Evolutionary conservation across 1,140 invertebrate species (phyloP).

Genomic region (Cyphomyrmex costatus): DNA sequence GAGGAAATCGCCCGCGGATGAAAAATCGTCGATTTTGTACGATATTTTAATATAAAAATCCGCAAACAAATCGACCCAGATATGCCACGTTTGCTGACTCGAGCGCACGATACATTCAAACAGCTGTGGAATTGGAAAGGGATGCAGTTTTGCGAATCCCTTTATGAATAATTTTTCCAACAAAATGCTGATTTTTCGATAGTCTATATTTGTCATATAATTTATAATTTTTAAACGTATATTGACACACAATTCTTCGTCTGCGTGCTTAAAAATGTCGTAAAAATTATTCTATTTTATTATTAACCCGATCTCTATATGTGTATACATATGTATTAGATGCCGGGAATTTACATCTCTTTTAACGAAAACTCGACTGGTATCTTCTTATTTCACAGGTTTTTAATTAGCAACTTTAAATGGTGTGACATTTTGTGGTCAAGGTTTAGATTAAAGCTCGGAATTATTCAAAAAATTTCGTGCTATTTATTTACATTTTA

Average conservation of each 20-base stretch:
- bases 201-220: not conserved
- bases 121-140: not conserved
- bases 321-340: too few species aligned
- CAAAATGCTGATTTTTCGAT: not conserved
- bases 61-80: not conserved
- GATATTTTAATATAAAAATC: not conserved
- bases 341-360: not conserved
- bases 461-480: not conserved
- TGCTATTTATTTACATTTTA: not conserved
- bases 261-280: not conserved
- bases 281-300: not conserved
- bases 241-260: not conserved
- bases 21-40: not conserved
- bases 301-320: not conserved
- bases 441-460: not conserved
- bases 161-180: not conserved
- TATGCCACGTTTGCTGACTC: not conserved
- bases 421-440: not conserved
- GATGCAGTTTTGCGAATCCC: not conserved
- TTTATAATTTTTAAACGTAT: not conserved
- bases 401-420: slow-evolving; percentile 26
- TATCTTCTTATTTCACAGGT: not conserved
- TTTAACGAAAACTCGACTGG: not conserved
- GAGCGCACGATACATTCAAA: not conserved
- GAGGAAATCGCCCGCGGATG: slow-evolving; percentile 30